Evolutionary conservation across 2,797 vertebrate genomes (phyloP).

Genomic region (Tapirus indicus): DNA sequence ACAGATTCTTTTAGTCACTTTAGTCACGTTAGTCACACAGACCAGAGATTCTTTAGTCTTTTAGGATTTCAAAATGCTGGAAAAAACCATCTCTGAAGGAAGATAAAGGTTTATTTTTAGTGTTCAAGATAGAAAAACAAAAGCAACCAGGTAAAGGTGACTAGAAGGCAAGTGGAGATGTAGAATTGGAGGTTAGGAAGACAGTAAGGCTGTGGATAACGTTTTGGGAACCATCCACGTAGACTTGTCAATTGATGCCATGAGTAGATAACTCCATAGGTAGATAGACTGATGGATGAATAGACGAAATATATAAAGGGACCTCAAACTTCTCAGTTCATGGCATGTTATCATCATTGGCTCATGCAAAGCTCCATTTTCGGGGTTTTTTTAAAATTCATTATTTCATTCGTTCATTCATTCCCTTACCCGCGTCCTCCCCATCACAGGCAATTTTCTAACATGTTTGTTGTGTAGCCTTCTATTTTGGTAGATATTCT

Average conservation of each 20-base stretch:
- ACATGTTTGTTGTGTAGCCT: neutral
- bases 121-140: constrained; percentile 29
- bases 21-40: no score
- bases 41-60: no score
- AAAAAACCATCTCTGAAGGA: constrained; percentile 43
- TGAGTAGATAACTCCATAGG: neutral
- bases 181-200: neutral
- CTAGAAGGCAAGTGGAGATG: neutral
- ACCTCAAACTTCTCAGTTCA: neutral
- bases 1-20: neutral
- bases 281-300: neutral
- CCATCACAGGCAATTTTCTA: neutral
- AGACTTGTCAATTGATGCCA: neutral
- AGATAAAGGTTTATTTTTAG: neutral
- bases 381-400: neutral
- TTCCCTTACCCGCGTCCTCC: neutral
- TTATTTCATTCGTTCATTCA: neutral
- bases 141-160: neutral
- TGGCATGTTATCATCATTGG: neutral
- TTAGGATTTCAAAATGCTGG: neutral
- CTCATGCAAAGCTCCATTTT: neutral
- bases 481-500: neutral
- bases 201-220: no score
- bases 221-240: neutral
- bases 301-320: neutral